These are phyloP conservation scores for Balaenoptera acutorostrata DNA, from an alignment of 2,113 vertebrate species.

Conservation along the genomic window DNA sequence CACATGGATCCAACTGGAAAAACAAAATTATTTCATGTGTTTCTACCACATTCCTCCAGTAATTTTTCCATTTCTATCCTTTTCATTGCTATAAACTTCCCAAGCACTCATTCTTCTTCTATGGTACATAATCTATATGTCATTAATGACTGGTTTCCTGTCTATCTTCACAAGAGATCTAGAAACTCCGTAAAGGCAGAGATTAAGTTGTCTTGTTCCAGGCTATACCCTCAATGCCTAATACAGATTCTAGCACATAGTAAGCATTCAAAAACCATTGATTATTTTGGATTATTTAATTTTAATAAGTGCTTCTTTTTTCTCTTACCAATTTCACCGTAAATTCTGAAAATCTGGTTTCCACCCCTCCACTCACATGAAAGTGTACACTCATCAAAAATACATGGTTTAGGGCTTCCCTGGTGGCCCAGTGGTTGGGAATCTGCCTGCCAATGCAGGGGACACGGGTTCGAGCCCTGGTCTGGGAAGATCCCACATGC, in stretches of 20 bases:
- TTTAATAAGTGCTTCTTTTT: background rate
- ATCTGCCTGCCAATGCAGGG: no score
- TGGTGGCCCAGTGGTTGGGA: no score
- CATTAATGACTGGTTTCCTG: background rate
- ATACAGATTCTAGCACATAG: background rate
- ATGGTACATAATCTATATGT: background rate
- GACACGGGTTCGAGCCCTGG: no score
- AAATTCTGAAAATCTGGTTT: background rate
- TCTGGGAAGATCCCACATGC: no score
- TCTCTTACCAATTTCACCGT: background rate
- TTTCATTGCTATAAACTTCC: background rate
- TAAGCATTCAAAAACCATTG: background rate
- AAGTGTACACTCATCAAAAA: background rate
- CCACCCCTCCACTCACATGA: background rate
- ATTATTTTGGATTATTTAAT: background rate
- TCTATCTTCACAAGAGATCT: background rate
- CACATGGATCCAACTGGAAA: background rate
- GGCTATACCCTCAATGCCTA: background rate
- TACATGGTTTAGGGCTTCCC: background rate
- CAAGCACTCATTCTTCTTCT: background rate
- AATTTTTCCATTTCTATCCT: background rate
- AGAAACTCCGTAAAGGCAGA: background rate
- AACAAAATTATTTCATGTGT: background rate
- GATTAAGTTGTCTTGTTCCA: background rate
- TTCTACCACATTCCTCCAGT: background rate